Conservation (phyloP, 2,113 vertebrate species). For the Sinocyclocheilus maitianheensis region DNA sequence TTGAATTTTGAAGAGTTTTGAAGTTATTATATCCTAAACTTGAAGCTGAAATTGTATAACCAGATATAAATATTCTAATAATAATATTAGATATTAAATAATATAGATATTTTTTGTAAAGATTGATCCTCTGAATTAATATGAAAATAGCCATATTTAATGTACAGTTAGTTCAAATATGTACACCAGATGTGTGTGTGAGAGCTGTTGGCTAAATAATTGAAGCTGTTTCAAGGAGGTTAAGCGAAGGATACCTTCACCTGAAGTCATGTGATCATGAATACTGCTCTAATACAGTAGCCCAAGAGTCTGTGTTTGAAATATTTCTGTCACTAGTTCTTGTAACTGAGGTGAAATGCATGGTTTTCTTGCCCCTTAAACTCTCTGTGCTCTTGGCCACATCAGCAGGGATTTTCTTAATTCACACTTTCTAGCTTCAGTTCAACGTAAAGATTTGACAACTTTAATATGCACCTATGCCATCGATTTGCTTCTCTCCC, state of each 20-base stretch:
- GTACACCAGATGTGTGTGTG: no score
- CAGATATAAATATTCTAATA: no score
- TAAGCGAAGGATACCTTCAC: not conserved
- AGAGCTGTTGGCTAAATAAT: no score
- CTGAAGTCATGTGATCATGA: slow-evolving; percentile 15
- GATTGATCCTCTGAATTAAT: no score
- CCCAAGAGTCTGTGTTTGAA: not conserved
- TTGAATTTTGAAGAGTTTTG: no score
- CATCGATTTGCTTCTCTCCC: not conserved
- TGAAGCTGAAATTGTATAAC: no score
- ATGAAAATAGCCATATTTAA: no score
- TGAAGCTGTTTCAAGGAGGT: not conserved
- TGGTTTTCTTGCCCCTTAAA: not conserved
- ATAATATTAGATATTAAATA: no score
- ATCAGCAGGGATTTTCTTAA: not conserved
- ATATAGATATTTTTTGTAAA: no score
- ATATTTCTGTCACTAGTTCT: not conserved
- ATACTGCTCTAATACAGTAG: no score
- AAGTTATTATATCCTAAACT: no score
- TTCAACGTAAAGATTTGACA: not conserved
- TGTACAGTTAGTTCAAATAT: no score
- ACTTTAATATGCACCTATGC: not conserved
- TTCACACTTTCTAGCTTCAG: not conserved
- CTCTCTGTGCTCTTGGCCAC: not conserved
- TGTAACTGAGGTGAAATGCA: not conserved